phyloP scores from a whole-genome alignment of 2,888 invertebrate genomes.

The Tanytarsus gracilentus region DNA sequence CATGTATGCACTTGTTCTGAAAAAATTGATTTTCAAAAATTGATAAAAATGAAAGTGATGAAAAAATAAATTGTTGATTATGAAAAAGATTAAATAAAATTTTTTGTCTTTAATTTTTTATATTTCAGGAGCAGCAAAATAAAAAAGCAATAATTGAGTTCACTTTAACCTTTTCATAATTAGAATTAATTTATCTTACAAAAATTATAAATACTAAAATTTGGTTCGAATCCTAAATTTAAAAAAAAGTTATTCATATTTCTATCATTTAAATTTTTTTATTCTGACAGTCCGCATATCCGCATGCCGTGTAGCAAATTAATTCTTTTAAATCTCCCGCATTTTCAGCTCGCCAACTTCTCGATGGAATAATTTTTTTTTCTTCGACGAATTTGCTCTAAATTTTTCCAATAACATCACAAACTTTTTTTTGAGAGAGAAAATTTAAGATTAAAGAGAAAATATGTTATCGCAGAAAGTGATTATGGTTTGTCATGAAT shows the following conservation, averaged over 20 bases:
- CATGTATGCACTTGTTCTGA: neutral
- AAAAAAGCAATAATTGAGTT: too few species aligned
- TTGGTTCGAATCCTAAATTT: too few species aligned
- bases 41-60: slow-evolving; percentile 6
- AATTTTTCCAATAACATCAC: too few species aligned
- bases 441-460: neutral
- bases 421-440: neutral
- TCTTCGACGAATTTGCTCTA: too few species aligned
- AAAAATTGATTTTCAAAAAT: neutral
- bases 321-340: too few species aligned
- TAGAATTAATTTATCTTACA: neutral
- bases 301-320: too few species aligned
- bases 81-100: neutral
- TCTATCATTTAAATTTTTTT: neutral
- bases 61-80: slow-evolving; percentile 13
- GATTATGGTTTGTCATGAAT: neutral
- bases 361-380: too few species aligned
- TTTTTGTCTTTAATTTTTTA: neutral
- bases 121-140: neutral
- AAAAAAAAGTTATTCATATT: too few species aligned
- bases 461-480: neutral
- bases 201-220: too few species aligned
- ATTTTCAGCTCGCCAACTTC: too few species aligned
- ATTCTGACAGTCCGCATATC: neutral
- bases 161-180: neutral